Percentiles rank a stretch among this genome's conserved stretches.
Conservation (phyloP, 2,888 invertebrate genomes). For the Zaprionus lineosus region DNA sequence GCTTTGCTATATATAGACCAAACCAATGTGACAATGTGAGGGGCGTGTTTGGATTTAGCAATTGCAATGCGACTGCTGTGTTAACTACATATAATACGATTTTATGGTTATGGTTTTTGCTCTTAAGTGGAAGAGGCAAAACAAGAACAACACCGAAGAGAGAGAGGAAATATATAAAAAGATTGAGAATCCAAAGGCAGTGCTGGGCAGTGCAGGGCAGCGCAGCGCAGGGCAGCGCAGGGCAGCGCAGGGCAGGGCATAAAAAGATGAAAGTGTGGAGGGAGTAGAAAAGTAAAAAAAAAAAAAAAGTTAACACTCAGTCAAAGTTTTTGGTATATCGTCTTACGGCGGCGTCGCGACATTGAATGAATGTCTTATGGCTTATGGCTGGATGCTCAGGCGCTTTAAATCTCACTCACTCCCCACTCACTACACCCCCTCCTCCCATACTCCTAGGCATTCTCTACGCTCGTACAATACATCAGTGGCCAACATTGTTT, state of each 20-base stretch:
- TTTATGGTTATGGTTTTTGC: slow-evolving; percentile 59
- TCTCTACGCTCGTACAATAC: slow-evolving; percentile 40
- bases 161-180: too few species aligned
- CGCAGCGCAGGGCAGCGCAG: too few species aligned
- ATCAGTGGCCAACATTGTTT: slow-evolving; percentile 70
- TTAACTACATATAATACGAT: slow-evolving; percentile 57
- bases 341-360: slow-evolving; percentile 50
- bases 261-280: background rate
- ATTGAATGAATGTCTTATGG: slow-evolving; percentile 61
- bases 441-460: slow-evolving; percentile 20
- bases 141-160: slow-evolving; percentile 8
- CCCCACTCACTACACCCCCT: slow-evolving; percentile 43
- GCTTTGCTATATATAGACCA: slow-evolving; percentile 50
- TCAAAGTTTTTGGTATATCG: slow-evolving; percentile 45
- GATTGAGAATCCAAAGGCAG: too few species aligned
- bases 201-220: background rate
- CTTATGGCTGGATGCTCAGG: slow-evolving; percentile 44
- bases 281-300: too few species aligned
- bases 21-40: slow-evolving; percentile 64
- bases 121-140: slow-evolving; percentile 25
- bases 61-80: slow-evolving; percentile 58
- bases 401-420: background rate
- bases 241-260: background rate
- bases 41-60: slow-evolving; percentile 75
- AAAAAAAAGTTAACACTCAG: slow-evolving; percentile 12